phyloP scores from a whole-genome alignment of 2,888 invertebrate genomes.

The Dioctria rufipes region DNA sequence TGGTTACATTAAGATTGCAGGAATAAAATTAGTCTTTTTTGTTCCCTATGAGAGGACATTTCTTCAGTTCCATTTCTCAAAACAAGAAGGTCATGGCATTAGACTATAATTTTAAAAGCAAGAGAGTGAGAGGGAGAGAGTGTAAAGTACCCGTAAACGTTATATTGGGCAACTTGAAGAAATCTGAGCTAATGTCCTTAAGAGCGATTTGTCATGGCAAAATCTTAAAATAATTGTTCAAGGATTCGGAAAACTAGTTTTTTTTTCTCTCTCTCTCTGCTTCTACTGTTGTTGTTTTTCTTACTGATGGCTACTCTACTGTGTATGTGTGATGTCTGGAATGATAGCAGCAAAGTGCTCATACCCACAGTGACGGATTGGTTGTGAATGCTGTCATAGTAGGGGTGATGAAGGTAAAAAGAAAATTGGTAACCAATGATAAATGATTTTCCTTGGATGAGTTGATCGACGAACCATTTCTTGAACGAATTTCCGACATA shows the following conservation, averaged over 20 bases:
- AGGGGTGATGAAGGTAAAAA: constrained; percentile 34
- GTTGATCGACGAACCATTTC: constrained; percentile 42
- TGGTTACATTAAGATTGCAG: too few relatives aligned
- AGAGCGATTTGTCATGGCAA: constrained; percentile 30
- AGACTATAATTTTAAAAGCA: too few relatives aligned
- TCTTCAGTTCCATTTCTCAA: too few relatives aligned
- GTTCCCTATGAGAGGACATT: too few relatives aligned
- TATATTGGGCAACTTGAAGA: too few relatives aligned
- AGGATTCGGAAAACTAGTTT: constrained; percentile 31
- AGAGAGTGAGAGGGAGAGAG: too few relatives aligned
- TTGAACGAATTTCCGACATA: constrained; percentile 41
- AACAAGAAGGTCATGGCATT: too few relatives aligned
- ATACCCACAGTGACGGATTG: constrained; percentile 18
- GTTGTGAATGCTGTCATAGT: constrained; percentile 9
- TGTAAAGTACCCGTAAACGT: too few relatives aligned
- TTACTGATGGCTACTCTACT: neutral
- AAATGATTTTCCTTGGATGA: constrained; percentile 12
- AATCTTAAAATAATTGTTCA: constrained; percentile 46
- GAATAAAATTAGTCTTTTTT: too few relatives aligned
- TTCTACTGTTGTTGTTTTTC: neutral
- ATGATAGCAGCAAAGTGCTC: constrained; percentile 3
- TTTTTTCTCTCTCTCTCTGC: neutral
- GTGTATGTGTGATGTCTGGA: neutral
- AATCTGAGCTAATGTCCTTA: constrained; percentile 5
- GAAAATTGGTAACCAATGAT: constrained; percentile 39